Evolutionary conservation across 2,113 vertebrate genomes (phyloP), one percentile per base, ranked within the genome.

Genomic region (Brachyhypopomus occidentalis): DNA sequence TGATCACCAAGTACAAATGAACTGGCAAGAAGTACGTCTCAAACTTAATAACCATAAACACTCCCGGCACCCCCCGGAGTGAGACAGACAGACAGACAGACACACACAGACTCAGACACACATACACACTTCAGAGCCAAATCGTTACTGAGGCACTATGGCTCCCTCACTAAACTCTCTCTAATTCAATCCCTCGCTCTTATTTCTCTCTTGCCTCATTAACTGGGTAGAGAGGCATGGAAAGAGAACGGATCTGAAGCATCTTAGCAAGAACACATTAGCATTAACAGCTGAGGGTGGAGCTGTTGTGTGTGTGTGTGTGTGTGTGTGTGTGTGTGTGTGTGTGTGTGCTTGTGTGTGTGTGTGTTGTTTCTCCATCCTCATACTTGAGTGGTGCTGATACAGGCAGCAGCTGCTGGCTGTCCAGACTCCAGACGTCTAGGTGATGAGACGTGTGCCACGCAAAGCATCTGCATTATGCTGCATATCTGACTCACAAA

Each of bases 21-120:
- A 82, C 76, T 66, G 80, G 80, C 64, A 72, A 79, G 41, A 58
- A 78, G 77, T 75, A 72, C 59, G 63, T 70, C 71, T 81, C 76
- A 55, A 85, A 79, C 84, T 79, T 82, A 82, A 82, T 85, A 84
- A 79, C 72, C 80, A 79, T 74, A 71, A 77, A 74, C 64, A 56
- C 67, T 85, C 48, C 38, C 67, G 76, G 76, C 77, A 63, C 76
- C 59, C 84, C 79, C 75, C 41, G 19, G 84, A 85, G 80, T 78
- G 60, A 72, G 45, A 67, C 20, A 66, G 58, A 69, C 34, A 55
- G n/a, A n/a, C n/a, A n/a, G n/a, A n/a, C n/a, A n/a, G n/a, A n/a
- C n/a, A n/a, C n/a, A n/a, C n/a, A n/a, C n/a, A n/a, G n/a, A n/a
- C 34, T 75, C 64, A 48, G 45, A 19, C 56, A 67, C 64, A 70